Percentiles rank a stretch among this genome's conserved stretches.
These are phyloP conservation scores for Butastur rufipennis DNA, from an alignment of 2,113 vertebrate species.

Conservation along the genomic window DNA sequence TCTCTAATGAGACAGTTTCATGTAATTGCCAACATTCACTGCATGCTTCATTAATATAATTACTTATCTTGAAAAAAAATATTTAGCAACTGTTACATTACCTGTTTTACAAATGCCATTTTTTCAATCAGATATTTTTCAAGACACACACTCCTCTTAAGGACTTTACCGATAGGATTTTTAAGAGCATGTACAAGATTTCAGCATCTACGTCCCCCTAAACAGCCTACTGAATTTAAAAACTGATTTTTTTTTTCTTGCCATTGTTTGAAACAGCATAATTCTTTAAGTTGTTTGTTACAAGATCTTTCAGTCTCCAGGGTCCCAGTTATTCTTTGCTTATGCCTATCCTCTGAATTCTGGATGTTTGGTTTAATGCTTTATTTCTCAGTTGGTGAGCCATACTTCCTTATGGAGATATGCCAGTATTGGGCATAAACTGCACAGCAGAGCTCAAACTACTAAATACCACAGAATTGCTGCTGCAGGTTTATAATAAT, in stretches of 20 bases:
- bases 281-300: not conserved
- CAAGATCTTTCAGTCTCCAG: not conserved
- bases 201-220: not conserved
- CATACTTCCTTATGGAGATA: not conserved
- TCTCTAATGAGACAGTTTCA: not conserved
- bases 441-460: not conserved
- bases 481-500: not conserved
- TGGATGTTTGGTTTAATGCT: not conserved
- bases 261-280: not conserved
- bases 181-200: not conserved
- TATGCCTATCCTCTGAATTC: not conserved
- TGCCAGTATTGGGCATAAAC: not conserved
- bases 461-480: not conserved
- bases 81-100: not conserved
- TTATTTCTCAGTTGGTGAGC: not conserved
- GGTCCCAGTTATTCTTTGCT: not conserved
- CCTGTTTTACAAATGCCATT: not conserved
- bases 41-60: not conserved
- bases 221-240: not conserved
- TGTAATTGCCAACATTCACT: not conserved
- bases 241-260: not conserved
- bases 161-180: not conserved
- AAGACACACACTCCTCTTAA: not conserved
- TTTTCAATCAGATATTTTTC: not conserved
- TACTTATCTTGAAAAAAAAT: not conserved